These are phyloP conservation scores for Serrognathus titanus DNA, from an alignment of 2,888 invertebrate species.

Conservation along the genomic window DNA sequence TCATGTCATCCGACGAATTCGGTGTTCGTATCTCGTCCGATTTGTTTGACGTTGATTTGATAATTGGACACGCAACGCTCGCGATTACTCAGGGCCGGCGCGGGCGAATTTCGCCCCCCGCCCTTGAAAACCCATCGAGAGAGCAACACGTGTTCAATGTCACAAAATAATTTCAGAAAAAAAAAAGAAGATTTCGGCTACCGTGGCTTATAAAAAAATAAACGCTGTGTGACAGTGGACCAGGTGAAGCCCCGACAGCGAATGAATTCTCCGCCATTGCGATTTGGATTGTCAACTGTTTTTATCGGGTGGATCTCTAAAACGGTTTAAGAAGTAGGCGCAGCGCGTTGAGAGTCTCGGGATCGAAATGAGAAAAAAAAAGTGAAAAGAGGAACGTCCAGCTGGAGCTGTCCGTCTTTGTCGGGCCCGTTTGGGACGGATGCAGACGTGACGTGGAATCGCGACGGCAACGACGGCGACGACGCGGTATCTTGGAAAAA, in stretches of 20 bases:
- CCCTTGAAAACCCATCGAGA: neutral
- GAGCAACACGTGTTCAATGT: constrained; percentile 2
- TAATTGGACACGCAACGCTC: neutral
- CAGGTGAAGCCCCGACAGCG: neutral
- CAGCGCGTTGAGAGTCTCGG: neutral
- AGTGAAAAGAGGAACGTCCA: neutral
- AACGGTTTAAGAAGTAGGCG: constrained; percentile 1
- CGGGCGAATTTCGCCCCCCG: neutral
- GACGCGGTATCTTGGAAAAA: neutral
- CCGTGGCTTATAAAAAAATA: neutral
- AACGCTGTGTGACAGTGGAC: neutral
- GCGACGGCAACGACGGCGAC: neutral
- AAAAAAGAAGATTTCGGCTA: neutral
- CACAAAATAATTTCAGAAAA: neutral
- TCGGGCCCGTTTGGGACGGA: neutral
- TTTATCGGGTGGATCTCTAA: neutral
- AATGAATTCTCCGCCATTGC: neutral
- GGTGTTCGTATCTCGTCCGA: too few relatives aligned
- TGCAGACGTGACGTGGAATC: neutral
- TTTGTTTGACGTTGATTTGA: neutral
- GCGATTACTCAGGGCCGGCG: neutral
- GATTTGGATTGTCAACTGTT: neutral
- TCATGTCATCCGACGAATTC: too few relatives aligned
- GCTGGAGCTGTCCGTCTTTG: neutral
- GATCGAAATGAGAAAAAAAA: neutral